These are phyloP conservation scores for Allygus modestus DNA, from an alignment of 2,888 invertebrate genomes.

Conservation along the genomic window DNA sequence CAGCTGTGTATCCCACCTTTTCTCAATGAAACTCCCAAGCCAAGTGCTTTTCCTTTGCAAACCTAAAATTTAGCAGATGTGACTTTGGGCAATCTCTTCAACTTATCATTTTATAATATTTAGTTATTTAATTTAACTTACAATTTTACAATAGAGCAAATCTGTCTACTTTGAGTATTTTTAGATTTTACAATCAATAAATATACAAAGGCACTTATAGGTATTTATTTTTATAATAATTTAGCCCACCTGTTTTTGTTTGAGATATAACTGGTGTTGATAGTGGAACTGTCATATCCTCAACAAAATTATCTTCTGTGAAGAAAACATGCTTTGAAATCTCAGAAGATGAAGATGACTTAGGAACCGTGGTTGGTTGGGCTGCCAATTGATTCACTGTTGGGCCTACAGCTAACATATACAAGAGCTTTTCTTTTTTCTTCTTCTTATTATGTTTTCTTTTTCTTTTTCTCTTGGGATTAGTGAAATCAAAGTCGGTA, in stretches of 20 bases:
- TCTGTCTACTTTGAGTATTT: no score
- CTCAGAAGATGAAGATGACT: not conserved
- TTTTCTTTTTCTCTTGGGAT: conserved; percentile 3
- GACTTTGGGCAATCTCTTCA: no score
- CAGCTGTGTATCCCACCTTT: no score
- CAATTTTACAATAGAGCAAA: no score
- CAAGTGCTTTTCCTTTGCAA: no score
- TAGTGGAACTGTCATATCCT: conserved; percentile 6
- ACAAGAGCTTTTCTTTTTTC: not conserved
- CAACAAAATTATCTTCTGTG: conserved; percentile 36
- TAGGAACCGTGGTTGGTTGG: not conserved
- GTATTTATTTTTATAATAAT: not conserved
- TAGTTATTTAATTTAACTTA: no score
- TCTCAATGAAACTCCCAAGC: no score
- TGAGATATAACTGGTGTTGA: not conserved
- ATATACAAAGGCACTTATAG: not conserved
- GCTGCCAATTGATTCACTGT: not conserved
- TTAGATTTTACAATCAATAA: no score
- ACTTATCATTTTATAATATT: no score
- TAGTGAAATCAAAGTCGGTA: not conserved
- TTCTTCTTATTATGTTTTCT: conserved; percentile 54
- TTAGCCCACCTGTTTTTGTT: not conserved
- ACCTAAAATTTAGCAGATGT: no score
- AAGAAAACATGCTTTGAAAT: conserved; percentile 41
- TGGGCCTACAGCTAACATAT: conserved; percentile 32